Conservation (phyloP, 2,888 invertebrate genomes). For the Calliopum simillimum region DNA sequence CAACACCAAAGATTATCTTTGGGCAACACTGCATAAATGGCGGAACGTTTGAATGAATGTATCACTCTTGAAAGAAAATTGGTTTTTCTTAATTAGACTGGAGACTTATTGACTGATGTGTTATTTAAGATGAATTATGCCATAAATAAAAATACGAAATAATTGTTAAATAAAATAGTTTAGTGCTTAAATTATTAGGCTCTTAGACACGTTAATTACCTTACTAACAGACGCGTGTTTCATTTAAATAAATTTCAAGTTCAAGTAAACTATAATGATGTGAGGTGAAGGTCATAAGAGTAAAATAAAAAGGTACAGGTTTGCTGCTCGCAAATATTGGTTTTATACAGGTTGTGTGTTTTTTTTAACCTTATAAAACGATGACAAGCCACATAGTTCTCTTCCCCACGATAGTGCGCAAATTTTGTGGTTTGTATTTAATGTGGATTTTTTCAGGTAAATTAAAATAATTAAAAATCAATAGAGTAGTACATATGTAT, state of each 20-base stretch:
- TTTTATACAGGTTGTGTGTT: not conserved
- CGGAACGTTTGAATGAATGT: too few species aligned
- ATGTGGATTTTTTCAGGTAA: not conserved
- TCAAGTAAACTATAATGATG: not conserved
- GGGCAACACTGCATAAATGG: too few species aligned
- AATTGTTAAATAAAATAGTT: not conserved
- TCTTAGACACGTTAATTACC: not conserved
- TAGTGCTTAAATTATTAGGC: not conserved
- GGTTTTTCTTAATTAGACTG: too few species aligned
- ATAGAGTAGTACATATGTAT: too few species aligned
- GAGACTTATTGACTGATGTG: too few species aligned
- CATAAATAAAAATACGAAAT: not conserved
- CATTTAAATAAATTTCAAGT: slow-evolving; percentile 25
- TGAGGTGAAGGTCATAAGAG: not conserved
- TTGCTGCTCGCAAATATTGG: not conserved
- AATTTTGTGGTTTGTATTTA: not conserved
- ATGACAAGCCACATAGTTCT: not conserved
- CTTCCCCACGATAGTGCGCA: not conserved
- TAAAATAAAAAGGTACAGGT: not conserved
- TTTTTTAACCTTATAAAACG: not conserved
- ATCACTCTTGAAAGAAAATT: too few species aligned
- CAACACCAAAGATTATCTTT: too few species aligned
- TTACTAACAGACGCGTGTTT: not conserved
- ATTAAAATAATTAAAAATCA: slow-evolving; percentile 13
- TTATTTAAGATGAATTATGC: too few species aligned